Conservation (phyloP, 2,113 vertebrate species). For the Gnathonemus longibarbis region DNA sequence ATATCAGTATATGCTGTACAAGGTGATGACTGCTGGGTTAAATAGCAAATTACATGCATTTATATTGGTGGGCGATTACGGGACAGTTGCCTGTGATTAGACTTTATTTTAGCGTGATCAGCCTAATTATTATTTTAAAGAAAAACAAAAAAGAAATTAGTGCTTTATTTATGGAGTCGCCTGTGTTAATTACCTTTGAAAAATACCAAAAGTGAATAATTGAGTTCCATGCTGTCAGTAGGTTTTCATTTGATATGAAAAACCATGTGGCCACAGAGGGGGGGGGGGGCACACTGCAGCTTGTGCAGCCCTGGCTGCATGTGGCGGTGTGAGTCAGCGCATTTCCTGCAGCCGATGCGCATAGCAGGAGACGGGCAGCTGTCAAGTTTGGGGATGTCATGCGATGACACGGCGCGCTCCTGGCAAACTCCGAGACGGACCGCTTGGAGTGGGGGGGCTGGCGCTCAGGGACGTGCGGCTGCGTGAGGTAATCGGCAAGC, state of each 20-base stretch:
- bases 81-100: slow-evolving; percentile 2
- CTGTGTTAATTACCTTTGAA: slow-evolving; percentile 31
- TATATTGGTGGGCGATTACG: slow-evolving; percentile 39
- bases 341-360: slow-evolving; percentile 33
- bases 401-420: slow-evolving; percentile 33
- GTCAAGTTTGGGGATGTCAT: slow-evolving; percentile 34
- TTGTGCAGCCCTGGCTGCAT: slow-evolving; percentile 37
- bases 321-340: slow-evolving; percentile 29
- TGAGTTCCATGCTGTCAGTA: neutral
- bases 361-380: slow-evolving; percentile 41
- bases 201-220: neutral
- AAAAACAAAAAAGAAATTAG: slow-evolving; percentile 26
- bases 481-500: neutral
- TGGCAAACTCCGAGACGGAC: slow-evolving; percentile 14
- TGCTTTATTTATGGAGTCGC: neutral
- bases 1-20: neutral
- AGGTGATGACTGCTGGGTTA: neutral
- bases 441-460: neutral
- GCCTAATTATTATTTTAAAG: slow-evolving; percentile 35
- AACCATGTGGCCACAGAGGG: slow-evolving; percentile 29
- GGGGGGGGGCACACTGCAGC: slow-evolving; percentile 17
- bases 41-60: slow-evolving; percentile 22
- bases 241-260: slow-evolving; percentile 49
- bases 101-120: neutral
- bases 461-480: neutral